A percentile compares a stretch with the other conserved stretches of the same genome.
These are phyloP conservation scores for Conus betulinus DNA, from an alignment of 1,140 invertebrate genomes.

Conservation along the genomic window DNA sequence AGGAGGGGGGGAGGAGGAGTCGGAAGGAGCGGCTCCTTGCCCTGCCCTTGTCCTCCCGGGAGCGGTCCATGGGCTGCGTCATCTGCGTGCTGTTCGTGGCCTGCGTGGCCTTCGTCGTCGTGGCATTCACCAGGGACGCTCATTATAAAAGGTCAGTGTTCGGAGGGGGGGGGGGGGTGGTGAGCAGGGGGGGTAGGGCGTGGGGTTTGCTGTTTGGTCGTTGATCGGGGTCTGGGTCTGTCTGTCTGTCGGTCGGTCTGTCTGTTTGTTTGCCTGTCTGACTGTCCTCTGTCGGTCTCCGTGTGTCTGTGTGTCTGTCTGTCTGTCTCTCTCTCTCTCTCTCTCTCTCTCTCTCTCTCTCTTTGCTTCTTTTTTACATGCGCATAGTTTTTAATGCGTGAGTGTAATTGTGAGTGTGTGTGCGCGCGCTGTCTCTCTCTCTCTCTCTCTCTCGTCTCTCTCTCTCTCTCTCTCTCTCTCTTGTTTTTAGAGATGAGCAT, in stretches of 20 bases:
- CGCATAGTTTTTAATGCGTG: too few species aligned
- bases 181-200: too few species aligned
- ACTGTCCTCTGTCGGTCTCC: not conserved
- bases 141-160: slow-evolving; percentile 36
- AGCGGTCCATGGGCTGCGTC: slow-evolving; percentile 43
- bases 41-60: slow-evolving; percentile 37
- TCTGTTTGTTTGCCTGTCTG: not conserved
- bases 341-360: not conserved
- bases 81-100: slow-evolving; percentile 45
- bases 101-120: slow-evolving; percentile 48
- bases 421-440: too few species aligned
- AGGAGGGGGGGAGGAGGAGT: not conserved
- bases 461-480: too few species aligned
- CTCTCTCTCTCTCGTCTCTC: too few species aligned
- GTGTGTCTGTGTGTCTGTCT: not conserved
- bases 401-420: too few species aligned
- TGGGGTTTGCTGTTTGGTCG: not conserved
- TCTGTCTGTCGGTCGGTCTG: not conserved
- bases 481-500: too few species aligned
- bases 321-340: not conserved
- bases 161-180: too few species aligned
- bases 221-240: not conserved
- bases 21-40: not conserved
- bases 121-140: slow-evolving; percentile 46
- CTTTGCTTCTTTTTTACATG: too few species aligned